Base-by-base conservation (phyloP, 1,140 invertebrate species). In the Eurytemora carolleeae region DNA sequence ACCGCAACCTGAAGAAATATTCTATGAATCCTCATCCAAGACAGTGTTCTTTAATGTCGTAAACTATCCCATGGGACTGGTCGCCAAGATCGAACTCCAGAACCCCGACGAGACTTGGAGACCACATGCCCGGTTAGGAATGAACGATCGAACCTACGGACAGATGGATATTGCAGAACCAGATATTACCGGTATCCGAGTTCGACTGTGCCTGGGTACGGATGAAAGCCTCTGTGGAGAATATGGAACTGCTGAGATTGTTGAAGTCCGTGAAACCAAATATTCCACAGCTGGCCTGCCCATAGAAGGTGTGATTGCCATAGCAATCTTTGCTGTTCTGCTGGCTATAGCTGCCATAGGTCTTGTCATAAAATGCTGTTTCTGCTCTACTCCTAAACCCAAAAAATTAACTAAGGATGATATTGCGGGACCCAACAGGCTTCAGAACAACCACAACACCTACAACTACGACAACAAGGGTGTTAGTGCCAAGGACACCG, bases 381-480 rank as follows among this genome's bases (percentile, higher is more conserved):
- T 44, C 68, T 84, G 85, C 59, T 89, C 86, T 72, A 78, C 81
- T 63, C 83, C 87, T 69, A 69, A 71, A 58, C 65, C 70, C n/a
- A 82, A 84, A 64, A 92, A 90, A 69, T 82, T 85, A 0, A 76
- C 78, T 65, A 73, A 75, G 75, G 78, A 74, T 75, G 77, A 82
- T 86, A 70, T 83, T 87, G 2, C 78, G 81, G 23, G 80, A 83
- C 63, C 84, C 85, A 64, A 83, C 85, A 71, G 82, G 82, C 7
- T 84, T 53, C 52, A 66, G 58, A 64, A 84, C 52, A 78, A 78
- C 26, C 86, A 86, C 1, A 87, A 87, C 15, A 89, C 89, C 67
- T 86, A 85, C 67, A 81, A 83, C 17, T 79, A 82, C 21, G 79
- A 81, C n/a, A 84, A 84, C 2, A 81, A 90, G 72, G 87, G 91